Percentiles rank a stretch among this genome's conserved stretches.
These are phyloP conservation scores for Desoria tigrina DNA, from an alignment of 2,888 invertebrate species.

Conservation along the genomic window DNA sequence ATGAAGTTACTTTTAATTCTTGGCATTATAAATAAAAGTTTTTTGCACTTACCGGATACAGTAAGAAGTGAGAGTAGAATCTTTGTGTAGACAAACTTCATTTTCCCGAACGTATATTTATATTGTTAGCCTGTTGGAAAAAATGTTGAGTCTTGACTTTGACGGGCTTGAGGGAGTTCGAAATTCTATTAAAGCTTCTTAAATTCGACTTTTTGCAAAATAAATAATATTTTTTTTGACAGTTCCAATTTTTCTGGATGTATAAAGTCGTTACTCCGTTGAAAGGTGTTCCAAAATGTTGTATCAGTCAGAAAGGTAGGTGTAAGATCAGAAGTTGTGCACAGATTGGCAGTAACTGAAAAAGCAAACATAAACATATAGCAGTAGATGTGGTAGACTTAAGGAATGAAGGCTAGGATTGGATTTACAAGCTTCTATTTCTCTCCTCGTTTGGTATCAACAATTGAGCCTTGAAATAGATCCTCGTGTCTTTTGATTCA, in stretches of 20 bases:
- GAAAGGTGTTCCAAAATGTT: too few species aligned
- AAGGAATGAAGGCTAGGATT: too few species aligned
- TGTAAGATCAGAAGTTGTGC: too few species aligned
- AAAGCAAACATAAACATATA: too few species aligned
- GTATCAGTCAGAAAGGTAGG: too few species aligned
- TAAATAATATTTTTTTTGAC: slow-evolving; percentile 6
- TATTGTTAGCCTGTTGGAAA: not conserved
- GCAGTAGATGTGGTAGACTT: too few species aligned
- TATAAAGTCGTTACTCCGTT: too few species aligned
- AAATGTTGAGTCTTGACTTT: not conserved
- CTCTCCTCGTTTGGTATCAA: slow-evolving; percentile 6
- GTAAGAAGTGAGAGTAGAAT: slow-evolving; percentile 6
- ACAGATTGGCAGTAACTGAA: too few species aligned
- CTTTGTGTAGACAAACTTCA: slow-evolving; percentile 10
- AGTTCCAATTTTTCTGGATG: not conserved
- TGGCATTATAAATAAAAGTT: too few species aligned
- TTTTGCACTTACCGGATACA: not conserved
- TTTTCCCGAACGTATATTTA: not conserved
- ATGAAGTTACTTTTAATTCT: too few species aligned
- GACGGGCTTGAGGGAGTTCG: not conserved
- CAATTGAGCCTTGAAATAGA: slow-evolving; percentile 17
- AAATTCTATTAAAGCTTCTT: not conserved
- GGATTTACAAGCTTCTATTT: too few species aligned
- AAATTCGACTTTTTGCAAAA: not conserved
- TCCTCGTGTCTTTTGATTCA: slow-evolving; percentile 24